Base-by-base conservation (phyloP, 2,888 invertebrate species). In the Diplazon laetatorius region DNA sequence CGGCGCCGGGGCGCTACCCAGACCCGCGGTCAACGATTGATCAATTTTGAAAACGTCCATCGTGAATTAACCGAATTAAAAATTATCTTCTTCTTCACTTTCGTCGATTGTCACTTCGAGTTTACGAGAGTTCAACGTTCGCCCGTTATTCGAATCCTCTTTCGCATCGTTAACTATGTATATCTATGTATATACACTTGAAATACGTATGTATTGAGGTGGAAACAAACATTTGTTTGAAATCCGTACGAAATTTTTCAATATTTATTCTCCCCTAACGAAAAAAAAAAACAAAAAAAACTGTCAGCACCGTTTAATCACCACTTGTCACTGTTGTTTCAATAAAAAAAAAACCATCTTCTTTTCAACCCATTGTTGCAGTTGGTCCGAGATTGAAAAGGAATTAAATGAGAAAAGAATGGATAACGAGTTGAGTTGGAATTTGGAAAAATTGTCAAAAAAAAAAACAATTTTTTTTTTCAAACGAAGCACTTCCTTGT, bases 1-100 rank as follows among this genome's bases (percentile, higher is more conserved):
- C 83, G 93, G 93, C 81, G 92, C 92, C 85, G 93, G 94, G 90
- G 94, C 93, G 88, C 92, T 92, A 85, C 93, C 93, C 89, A 94
- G 90, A 91, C 93, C 93, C 91, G 93, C 93, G 91, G 92, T 93
- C 88, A 94, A 92, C 90, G 94, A 93, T 92, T 93, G 93, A 88
- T 95, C 94, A 88, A 93, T 92, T 91, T 94, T 93, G 92, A 95
- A 95, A 91, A 95, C 94, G 93, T 95, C 95, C 95, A 95, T 95
- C 85, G 85, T 89, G 86, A 79, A 30, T 6, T 6, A 59, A 59
- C 72, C 46, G 42, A 30, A n/a, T n/a, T n/a, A n/a, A n/a, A n/a
- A n/a, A n/a, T n/a, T n/a, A n/a, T n/a, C n/a, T n/a, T n/a, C n/a
- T n/a, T 62, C 46, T 72, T 81, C 79, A 46, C 81, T 44, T 59